Evolutionary conservation across 2,797 vertebrate genomes (phyloP), one percentile per base, ranked within the genome.

Genomic region (Mastacembelus armatus): DNA sequence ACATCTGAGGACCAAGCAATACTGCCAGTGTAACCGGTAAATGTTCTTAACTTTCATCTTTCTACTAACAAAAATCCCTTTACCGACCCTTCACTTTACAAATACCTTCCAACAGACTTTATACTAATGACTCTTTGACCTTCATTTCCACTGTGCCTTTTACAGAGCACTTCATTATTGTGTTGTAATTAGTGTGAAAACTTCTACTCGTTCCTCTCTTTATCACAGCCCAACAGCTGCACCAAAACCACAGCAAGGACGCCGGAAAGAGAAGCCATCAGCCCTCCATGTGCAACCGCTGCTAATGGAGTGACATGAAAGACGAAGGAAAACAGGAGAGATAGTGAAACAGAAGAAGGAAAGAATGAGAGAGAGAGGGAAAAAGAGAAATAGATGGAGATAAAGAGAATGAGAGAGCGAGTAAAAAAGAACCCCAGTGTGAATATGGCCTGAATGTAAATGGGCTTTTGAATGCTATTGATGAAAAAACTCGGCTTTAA

Each of bases 11-110:
- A 11, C 78, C 33, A 87, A 56, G 18, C 24, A 63, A 38, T 93
- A 81, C 89, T 94, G 93, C 85, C 66, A 90, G 24, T 94, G 93
- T 83, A 43, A 66, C 49, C 26, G 84, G 93, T 94, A 88, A 80
- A 83, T 71, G 56, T 57, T 83, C 75, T 65, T 51, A 60, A 67
- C 66, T 64, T 22, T 8, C 64, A 47, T 48, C 66, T 21, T 42
- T 78, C 74, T 71, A 32, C 14, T 39, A 48, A 69, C 77, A 61
- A 33, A 35, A 51, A 58, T 6, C 16, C 27, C 56, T 56, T 42
- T 22, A 61, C 47, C 38, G 52, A 9, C 43, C 74, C 54, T 75
- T 80, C 73, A 66, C 57, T 75, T 74, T 71, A 61, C 57, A 74
- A 75, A 78, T 62, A 42, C 78, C 76, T 67, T 71, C 69, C 57